A percentile compares a stretch with the other conserved stretches of the same genome.
phyloP scores from a whole-genome alignment of 2,113 vertebrate genomes.

The Macquaria ambigua region DNA sequence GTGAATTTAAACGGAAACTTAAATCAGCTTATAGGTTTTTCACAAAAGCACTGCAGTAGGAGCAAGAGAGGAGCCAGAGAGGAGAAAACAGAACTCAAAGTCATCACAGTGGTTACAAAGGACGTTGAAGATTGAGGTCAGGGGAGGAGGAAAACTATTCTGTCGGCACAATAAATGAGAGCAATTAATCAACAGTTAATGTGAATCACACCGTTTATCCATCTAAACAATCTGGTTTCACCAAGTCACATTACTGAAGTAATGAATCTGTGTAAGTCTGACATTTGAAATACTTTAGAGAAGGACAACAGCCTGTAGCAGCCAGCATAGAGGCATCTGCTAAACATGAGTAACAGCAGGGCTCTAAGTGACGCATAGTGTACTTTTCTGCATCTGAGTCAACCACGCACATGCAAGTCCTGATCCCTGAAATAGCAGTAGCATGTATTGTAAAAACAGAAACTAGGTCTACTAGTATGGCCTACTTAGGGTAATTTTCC shows the following conservation, averaged over 20 bases:
- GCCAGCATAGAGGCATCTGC: conserved; percentile 42
- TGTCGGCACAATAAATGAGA: conserved; percentile 78
- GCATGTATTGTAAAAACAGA: conserved; percentile 53
- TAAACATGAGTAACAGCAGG: conserved; percentile 54
- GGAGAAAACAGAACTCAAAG: conserved; percentile 80
- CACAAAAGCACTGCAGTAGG: conserved; percentile 71
- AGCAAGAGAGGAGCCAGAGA: conserved; percentile 71
- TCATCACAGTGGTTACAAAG: conserved; percentile 80
- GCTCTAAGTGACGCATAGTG: conserved; percentile 43
- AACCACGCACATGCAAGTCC: conserved; percentile 37
- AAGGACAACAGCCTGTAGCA: conserved; percentile 56
- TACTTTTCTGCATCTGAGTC: conserved; percentile 57
- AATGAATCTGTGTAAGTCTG: conserved; percentile 67
- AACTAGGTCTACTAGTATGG: conserved; percentile 48
- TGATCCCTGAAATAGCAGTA: conserved; percentile 64
- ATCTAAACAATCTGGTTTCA: conserved; percentile 78
- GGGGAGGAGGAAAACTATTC: conserved; percentile 70
- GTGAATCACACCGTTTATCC: conserved; percentile 76
- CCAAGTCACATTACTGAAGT: conserved; percentile 66
- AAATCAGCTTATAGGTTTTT: conserved; percentile 86
- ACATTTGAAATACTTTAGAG: conserved; percentile 61
- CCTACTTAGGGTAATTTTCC: conserved; percentile 53
- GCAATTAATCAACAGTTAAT: conserved; percentile 85
- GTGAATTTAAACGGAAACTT: conserved; percentile 78
- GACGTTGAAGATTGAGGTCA: conserved; percentile 84